Base-by-base conservation (phyloP, 2,797 vertebrate genomes). In the Antrozous pallidus region DNA sequence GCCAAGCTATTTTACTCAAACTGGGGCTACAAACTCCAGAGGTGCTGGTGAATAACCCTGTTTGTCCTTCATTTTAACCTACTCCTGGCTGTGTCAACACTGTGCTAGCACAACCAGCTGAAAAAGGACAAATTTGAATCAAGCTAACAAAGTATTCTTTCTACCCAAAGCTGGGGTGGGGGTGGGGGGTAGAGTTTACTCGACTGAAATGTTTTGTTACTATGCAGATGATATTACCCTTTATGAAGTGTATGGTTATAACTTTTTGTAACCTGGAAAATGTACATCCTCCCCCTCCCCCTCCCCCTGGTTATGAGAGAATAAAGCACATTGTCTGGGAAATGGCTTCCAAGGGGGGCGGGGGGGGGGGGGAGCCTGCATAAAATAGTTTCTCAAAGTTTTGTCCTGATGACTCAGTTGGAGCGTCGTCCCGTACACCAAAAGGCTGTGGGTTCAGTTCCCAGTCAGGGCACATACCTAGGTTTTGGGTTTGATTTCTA, bases 1-100 rank as follows among this genome's bases (percentile, higher is more conserved):
- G 28, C n/a, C 73, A 79, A 90, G 16, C 11, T 28, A n/a, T 79
- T 65, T 80, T 45, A 77, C 3, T 91, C 70, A 91, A 63, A 67
- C 61, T n/a, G 90, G 83, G 65, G 42, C 67, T 69, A 58, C 61
- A 49, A 5, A 7, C 51, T 80, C 40, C 70, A 74, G 42, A 18
- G 22, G 31, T 51, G 14, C 0, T 77, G 40, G 42, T 86, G 65
- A 80, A 38, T 56, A 33, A 75, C 12, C 5, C 8, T 8, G 9
- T 33, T 16, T 31, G 71, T 26, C 65, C 47, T 81, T 87, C 20
- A 42, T 36, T 61, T 89, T 82, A 86, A 88, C 54, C 40, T 47
- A 71, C 51, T 40, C 33, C 33, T 75, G 45, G 10, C 49, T 49
- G 69, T 56, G 47, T 26, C 61, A 80, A 89, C 16, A 17, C n/a